Evolutionary conservation across 2,113 vertebrate genomes (phyloP), one percentile per base, ranked within the genome.

Genomic region (Hirundichthys speculiger): DNA sequence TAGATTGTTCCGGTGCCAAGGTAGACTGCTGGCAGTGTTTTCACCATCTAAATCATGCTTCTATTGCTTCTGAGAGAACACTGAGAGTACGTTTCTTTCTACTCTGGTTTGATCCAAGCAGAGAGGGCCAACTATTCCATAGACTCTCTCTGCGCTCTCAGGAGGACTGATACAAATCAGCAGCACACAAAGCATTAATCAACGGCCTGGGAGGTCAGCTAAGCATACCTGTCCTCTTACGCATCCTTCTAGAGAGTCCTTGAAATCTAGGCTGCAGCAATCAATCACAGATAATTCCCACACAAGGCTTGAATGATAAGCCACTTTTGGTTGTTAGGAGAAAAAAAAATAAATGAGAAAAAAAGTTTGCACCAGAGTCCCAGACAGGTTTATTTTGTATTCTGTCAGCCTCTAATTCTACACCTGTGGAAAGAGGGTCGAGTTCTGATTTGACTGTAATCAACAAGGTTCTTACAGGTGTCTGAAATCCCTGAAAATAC

Each of bases 241-340:
- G n/a, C 76, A 77, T 84, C 75, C 71, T 70, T 59, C 50, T 66
- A 25, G 62, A 27, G 69, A 77, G 87, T 80, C 86, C 86, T 90
- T 88, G 80, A 84, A 86, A 87, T 75, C 55, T 69, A 77, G 74
- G 66, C 56, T 61, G 34, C 50, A 43, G 85, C 68, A 84, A 88
- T 89, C 88, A 88, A 90, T 91, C 89, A 87, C 64, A 61, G 57
- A 45, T 54, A 65, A 77, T 81, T 86, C 84, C 76, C 76, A 61
- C n/a, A 20, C 69, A 68, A 75, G 77, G 47, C 63, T 41, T 7
- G 13, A 74, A 69, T 45, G 75, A 87, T 85, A 83, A 86, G 86
- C 73, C 67, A 62, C 64, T 81, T 78, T 73, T 63, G 24, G n/a
- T 61, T 62, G 43, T 64, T 49, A 39, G 38, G 24, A n/a, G n/a